Conservation (phyloP, 1,140 invertebrate species). For the Whitmania pigra region DNA sequence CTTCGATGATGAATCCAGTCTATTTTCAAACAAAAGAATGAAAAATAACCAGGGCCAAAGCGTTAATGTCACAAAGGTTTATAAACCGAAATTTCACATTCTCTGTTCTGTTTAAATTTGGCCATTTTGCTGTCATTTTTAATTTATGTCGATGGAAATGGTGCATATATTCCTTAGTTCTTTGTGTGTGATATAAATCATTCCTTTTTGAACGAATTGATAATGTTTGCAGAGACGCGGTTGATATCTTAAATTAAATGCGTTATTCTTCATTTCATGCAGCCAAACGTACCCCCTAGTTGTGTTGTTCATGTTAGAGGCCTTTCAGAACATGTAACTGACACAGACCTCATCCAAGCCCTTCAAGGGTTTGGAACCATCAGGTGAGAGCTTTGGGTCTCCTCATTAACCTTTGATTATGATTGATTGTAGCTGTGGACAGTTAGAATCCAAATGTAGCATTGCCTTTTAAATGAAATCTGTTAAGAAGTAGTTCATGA, state of each 20-base stretch:
- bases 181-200: too few relatives aligned
- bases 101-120: not conserved
- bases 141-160: too few relatives aligned
- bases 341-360: conserved; percentile 37
- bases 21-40: conserved; percentile 6
- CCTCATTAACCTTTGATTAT: too few relatives aligned
- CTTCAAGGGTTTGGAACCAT: conserved; percentile 39
- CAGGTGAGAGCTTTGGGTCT: conserved; percentile 28
- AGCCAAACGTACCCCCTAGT: conserved; percentile 28
- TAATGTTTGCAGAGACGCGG: too few relatives aligned
- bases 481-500: too few relatives aligned
- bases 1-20: conserved; percentile 1
- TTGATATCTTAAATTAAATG: too few relatives aligned
- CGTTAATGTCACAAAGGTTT: conserved; percentile 2
- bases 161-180: too few relatives aligned
- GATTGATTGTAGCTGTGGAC: too few relatives aligned
- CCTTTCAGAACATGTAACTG: conserved; percentile 34
- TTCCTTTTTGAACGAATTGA: too few relatives aligned
- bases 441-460: too few relatives aligned
- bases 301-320: conserved; percentile 40
- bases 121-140: not conserved
- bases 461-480: too few relatives aligned
- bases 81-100: not conserved
- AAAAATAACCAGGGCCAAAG: conserved; percentile 13
- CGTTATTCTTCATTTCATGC: not conserved